Base-by-base conservation (phyloP, 1,140 invertebrate genomes). In the Eriocheir sinensis region DNA sequence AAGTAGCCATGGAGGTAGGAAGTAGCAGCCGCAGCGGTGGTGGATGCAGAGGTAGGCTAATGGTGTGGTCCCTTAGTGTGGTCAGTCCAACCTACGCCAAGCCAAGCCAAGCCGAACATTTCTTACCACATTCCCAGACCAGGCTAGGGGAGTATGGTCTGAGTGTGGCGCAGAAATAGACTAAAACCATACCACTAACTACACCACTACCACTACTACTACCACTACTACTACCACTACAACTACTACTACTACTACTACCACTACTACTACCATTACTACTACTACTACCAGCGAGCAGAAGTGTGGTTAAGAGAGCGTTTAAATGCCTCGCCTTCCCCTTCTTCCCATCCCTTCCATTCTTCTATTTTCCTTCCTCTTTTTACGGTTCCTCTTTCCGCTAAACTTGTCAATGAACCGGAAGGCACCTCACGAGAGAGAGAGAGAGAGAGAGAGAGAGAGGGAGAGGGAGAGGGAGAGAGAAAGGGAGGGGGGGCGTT, bases 351-450 rank as follows among this genome's bases (percentile, higher is more conserved):
- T 4, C 60, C 60, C 27, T 53, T 53, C 48, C 21, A 21, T 21
- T 53, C 12, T n/a, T 9, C 48, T 17, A 21, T n/a, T 72, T n/a
- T 72, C 60, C 27, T 72, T 72, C 60, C 2, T 4, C 21, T n/a
- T 72, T 72, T 72, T 72, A 72, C 60, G 21, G n/a, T n/a, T n/a
- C 60, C 60, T 72, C 60, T 72, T n/a, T 72, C 60, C 60, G 60
- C 21, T 27, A n/a, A 72, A 21, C 60, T 72, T 72, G 60, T 72
- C 60, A 72, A 72, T 72, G 27, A n/a, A 72, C 60, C 17, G 60
- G 27, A n/a, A n/a, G n/a, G n/a, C n/a, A n/a, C n/a, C n/a, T n/a
- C n/a, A n/a, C n/a, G n/a, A n/a, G n/a, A n/a, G n/a, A n/a, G n/a
- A n/a, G n/a, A n/a, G n/a, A 21, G 60, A 1, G 21, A 72, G 12